phyloP scores from a whole-genome alignment of 1,140 invertebrate genomes.

The Euura lappo region DNA sequence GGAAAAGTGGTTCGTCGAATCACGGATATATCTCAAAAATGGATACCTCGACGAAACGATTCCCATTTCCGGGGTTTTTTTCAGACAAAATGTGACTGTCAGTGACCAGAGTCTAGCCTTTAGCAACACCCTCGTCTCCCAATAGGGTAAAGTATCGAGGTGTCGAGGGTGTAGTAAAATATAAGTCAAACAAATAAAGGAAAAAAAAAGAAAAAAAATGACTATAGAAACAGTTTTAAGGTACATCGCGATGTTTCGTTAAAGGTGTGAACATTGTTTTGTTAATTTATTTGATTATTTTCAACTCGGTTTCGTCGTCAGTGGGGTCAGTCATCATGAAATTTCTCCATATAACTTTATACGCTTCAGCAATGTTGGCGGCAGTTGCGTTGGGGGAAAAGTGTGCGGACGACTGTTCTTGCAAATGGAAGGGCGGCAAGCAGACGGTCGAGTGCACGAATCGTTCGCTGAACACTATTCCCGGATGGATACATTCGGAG shows the following conservation, averaged over 20 bases:
- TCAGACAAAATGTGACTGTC: not conserved
- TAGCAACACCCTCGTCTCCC: too few species aligned
- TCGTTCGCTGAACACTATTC: slow-evolving; percentile 80
- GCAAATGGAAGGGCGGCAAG: slow-evolving; percentile 93
- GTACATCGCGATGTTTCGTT: not conserved
- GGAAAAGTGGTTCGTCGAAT: not conserved
- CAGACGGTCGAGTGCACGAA: slow-evolving; percentile 88
- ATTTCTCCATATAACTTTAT: not conserved
- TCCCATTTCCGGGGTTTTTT: not conserved
- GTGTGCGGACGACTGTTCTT: slow-evolving; percentile 81
- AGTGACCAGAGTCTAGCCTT: not conserved
- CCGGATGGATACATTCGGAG: slow-evolving; percentile 80
- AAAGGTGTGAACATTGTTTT: not conserved
- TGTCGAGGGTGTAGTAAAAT: not conserved
- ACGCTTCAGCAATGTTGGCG: not conserved
- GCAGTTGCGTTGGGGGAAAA: slow-evolving; percentile 35
- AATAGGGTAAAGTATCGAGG: not conserved
- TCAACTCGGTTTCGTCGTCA: too few species aligned
- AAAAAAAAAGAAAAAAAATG: too few species aligned
- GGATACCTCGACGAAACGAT: too few species aligned
- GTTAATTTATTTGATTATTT: too few species aligned
- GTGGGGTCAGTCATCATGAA: not conserved
- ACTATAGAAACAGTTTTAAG: too few species aligned
- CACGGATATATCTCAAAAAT: not conserved
- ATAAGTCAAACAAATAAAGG: not conserved